phyloP scores from a whole-genome alignment of 2,113 vertebrate genomes.

The Epinephelus lanceolatus region DNA sequence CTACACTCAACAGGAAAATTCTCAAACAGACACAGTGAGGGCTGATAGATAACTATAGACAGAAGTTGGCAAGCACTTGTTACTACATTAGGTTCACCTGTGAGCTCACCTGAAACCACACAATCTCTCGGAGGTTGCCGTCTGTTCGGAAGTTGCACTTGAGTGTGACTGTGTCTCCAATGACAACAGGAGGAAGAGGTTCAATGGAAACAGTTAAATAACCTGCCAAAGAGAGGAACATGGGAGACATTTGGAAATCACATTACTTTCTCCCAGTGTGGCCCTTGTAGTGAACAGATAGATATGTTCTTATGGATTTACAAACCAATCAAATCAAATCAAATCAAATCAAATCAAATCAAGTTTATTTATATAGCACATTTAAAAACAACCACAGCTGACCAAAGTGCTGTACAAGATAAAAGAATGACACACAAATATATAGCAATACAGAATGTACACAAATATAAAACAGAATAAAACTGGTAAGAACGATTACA shows the following conservation, averaged over 20 bases:
- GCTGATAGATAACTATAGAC: too few relatives aligned
- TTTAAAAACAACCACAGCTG: too few relatives aligned
- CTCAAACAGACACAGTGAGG: neutral
- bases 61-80: neutral
- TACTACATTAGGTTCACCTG: constrained; percentile 25
- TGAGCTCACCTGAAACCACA: constrained; percentile 94
- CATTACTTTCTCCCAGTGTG: neutral
- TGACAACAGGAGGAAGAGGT: constrained; percentile 91
- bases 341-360: too few relatives aligned
- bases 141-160: constrained; percentile 98
- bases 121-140: constrained; percentile 93
- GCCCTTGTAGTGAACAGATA: neutral
- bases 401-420: too few relatives aligned
- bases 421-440: too few relatives aligned
- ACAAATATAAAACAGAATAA: too few relatives aligned
- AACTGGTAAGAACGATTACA: too few relatives aligned
- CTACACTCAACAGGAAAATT: neutral
- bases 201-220: constrained; percentile 94
- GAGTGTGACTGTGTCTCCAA: constrained; percentile 93
- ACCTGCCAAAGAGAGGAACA: constrained; percentile 77
- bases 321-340: neutral
- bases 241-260: neutral
- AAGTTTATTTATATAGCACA: too few relatives aligned
- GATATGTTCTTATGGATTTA: neutral
- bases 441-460: too few relatives aligned